These are phyloP conservation scores for Chaetophractus vellerosus DNA, from an alignment of 2,797 vertebrate genomes.

Conservation along the genomic window DNA sequence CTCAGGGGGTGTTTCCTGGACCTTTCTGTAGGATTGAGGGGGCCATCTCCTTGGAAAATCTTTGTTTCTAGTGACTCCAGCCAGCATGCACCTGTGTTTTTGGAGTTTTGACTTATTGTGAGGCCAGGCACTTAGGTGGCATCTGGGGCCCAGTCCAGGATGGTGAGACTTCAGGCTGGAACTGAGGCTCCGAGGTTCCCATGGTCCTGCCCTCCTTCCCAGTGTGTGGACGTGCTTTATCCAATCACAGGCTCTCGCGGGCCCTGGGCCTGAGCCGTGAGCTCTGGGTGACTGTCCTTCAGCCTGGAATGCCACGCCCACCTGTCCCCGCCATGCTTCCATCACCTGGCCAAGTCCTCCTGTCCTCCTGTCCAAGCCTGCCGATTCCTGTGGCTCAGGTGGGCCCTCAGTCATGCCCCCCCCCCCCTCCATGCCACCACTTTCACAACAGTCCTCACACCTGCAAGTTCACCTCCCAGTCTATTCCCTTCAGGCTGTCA, in stretches of 20 bases:
- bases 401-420: neutral
- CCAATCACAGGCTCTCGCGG: neutral
- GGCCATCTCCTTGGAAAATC: neutral
- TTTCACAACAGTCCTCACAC: too few relatives aligned
- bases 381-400: fast-evolving
- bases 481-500: neutral
- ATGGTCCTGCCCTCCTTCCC: neutral
- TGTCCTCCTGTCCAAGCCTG: neutral
- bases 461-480: neutral
- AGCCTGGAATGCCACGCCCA: neutral
- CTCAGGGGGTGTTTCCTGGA: neutral
- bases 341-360: too few relatives aligned
- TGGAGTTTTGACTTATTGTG: neutral
- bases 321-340: neutral
- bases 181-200: neutral
- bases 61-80: neutral
- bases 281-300: neutral
- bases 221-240: fast-evolving
- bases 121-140: neutral
- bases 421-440: neutral
- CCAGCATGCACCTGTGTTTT: neutral
- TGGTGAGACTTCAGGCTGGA: neutral
- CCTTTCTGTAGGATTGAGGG: neutral
- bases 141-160: neutral
- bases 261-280: fast-evolving